Percentiles rank a stretch among this genome's conserved stretches.
Evolutionary conservation across 2,113 vertebrate species (phyloP).

Genomic region (Lota lota): DNA sequence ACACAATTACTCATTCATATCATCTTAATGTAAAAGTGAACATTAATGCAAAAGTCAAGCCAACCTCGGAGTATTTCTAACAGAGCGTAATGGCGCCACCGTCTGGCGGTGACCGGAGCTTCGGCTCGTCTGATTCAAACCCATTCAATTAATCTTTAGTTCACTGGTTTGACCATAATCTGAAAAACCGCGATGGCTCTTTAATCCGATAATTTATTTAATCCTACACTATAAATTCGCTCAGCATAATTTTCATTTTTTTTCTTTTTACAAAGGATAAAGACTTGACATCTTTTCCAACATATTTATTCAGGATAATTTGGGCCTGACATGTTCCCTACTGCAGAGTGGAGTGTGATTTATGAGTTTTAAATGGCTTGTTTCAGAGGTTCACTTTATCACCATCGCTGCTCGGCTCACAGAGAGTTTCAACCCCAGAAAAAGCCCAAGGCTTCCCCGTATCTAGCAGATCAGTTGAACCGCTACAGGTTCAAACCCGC

Average conservation of each 20-base stretch:
- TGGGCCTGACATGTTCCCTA: background rate
- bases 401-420: background rate
- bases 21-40: too few species aligned
- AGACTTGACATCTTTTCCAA: background rate
- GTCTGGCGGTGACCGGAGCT: conserved; percentile 57
- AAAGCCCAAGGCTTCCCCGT: background rate
- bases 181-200: conserved; percentile 50
- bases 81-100: conserved; percentile 74
- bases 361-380: too few species aligned
- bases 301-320: background rate
- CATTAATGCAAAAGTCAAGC: too few species aligned
- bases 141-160: conserved; percentile 47
- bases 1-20: too few species aligned
- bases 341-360: background rate
- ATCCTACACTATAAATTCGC: conserved; percentile 13
- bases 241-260: background rate
- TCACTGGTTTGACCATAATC: conserved; percentile 60
- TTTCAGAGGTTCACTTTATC: too few species aligned
- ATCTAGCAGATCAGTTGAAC: too few species aligned
- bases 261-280: conserved; percentile 2
- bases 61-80: conserved; percentile 44
- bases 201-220: conserved; percentile 41
- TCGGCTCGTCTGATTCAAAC: conserved; percentile 51
- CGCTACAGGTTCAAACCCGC: too few species aligned
- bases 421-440: background rate